Evolutionary conservation across 2,113 vertebrate species (phyloP).

Genomic region (Micronycteris hirsuta): DNA sequence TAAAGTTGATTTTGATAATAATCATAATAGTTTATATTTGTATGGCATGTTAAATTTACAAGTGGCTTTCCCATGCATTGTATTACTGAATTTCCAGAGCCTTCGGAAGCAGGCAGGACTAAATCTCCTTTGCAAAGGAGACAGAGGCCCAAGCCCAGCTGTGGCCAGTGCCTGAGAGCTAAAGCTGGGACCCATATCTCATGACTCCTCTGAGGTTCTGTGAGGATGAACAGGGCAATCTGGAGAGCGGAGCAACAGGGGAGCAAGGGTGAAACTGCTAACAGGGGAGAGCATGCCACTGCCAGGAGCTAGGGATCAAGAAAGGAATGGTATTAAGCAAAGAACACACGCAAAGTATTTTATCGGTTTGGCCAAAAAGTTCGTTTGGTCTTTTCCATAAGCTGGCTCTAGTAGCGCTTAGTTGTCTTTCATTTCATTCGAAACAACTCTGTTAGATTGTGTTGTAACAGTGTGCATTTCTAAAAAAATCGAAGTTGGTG

Average conservation of each 20-base stretch:
- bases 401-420: no score
- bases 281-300: background rate
- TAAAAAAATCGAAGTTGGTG: no score
- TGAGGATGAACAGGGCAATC: background rate
- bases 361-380: background rate
- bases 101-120: background rate
- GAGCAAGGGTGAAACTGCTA: background rate
- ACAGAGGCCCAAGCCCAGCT: background rate
- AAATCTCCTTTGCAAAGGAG: background rate
- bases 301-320: background rate
- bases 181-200: background rate
- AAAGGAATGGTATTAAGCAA: background rate
- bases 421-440: no score
- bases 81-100: conserved; percentile 31
- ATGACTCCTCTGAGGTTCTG: background rate
- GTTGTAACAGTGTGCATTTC: no score
- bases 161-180: background rate
- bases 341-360: background rate
- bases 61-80: background rate
- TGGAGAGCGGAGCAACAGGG: background rate
- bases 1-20: background rate
- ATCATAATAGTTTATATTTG: background rate
- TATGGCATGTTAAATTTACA: background rate
- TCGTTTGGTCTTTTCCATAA: no score
- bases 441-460: no score